Conservation (phyloP, 2,888 invertebrate species). For the Rhorus exstirpatorius region DNA sequence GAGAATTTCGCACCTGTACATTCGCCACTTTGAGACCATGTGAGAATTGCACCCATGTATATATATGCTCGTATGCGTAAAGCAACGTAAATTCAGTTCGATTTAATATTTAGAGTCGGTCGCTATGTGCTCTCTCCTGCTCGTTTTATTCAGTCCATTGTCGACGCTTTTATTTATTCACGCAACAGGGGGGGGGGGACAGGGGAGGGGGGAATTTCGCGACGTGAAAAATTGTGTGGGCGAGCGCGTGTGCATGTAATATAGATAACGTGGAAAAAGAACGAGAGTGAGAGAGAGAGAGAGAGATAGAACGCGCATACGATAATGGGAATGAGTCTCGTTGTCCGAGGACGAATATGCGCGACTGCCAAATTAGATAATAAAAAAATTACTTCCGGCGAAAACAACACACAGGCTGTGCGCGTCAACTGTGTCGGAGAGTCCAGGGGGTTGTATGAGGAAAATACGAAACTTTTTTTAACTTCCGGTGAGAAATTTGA, state of each 20-base stretch:
- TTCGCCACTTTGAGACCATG: constrained; percentile 31
- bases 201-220: constrained; percentile 19
- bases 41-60: constrained; percentile 1
- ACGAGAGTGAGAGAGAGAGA: constrained; percentile 1
- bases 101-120: constrained; percentile 48
- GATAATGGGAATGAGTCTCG: constrained; percentile 57
- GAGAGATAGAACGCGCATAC: not conserved
- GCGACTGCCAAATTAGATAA: constrained; percentile 58
- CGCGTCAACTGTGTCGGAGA: not conserved
- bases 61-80: not conserved
- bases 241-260: constrained; percentile 50
- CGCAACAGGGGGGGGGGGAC: no score
- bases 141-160: constrained; percentile 34
- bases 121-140: not conserved
- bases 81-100: constrained; percentile 5
- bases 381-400: constrained; percentile 33
- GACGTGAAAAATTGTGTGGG: constrained; percentile 61
- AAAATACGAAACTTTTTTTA: not conserved
- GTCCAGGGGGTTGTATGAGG: not conserved
- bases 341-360: constrained; percentile 29
- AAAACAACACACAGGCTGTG: constrained; percentile 5
- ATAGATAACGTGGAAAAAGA: constrained; percentile 50
- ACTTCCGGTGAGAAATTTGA: no score
- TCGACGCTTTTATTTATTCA: constrained; percentile 57
- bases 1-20: constrained; percentile 63